phyloP scores from a whole-genome alignment of 2,888 invertebrate species.

The Pycnomerus fuliginosus region DNA sequence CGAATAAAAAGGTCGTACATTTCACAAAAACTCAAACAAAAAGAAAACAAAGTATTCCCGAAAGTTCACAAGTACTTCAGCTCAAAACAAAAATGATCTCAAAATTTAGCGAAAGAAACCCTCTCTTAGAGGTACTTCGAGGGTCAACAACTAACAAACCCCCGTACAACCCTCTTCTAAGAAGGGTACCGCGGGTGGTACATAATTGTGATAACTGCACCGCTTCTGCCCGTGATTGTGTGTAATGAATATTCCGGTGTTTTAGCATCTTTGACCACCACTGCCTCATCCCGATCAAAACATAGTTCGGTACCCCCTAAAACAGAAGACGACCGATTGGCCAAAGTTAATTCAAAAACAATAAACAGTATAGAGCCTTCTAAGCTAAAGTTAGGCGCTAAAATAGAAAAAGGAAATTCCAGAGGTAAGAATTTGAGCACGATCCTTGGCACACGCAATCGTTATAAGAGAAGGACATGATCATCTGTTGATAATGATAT shows the following conservation, averaged over 20 bases:
- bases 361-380: slow-evolving; percentile 44
- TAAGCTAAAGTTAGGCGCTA: slow-evolving; percentile 45
- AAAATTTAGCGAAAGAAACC: too few relatives aligned
- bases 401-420: slow-evolving; percentile 45
- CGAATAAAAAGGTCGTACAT: too few relatives aligned
- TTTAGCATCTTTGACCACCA: slow-evolving; percentile 75
- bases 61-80: too few relatives aligned
- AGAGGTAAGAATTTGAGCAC: slow-evolving; percentile 49
- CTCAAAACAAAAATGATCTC: neutral
- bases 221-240: slow-evolving; percentile 35
- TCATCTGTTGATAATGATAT: neutral
- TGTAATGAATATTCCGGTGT: slow-evolving; percentile 53
- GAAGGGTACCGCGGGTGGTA: too few relatives aligned
- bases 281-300: slow-evolving; percentile 70
- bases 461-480: neutral
- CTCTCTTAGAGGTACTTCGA: too few relatives aligned
- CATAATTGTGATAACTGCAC: too few relatives aligned
- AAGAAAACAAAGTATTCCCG: too few relatives aligned
- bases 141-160: too few relatives aligned
- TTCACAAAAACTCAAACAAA: too few relatives aligned
- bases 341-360: slow-evolving; percentile 49
- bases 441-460: slow-evolving; percentile 51
- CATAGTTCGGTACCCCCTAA: slow-evolving; percentile 62
- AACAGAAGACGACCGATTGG: slow-evolving; percentile 53
- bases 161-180: too few relatives aligned